A percentile compares a stretch with the other conserved stretches of the same genome.
phyloP scores from a whole-genome alignment of 2,888 invertebrate genomes.

The Cryptus viduatorius region DNA sequence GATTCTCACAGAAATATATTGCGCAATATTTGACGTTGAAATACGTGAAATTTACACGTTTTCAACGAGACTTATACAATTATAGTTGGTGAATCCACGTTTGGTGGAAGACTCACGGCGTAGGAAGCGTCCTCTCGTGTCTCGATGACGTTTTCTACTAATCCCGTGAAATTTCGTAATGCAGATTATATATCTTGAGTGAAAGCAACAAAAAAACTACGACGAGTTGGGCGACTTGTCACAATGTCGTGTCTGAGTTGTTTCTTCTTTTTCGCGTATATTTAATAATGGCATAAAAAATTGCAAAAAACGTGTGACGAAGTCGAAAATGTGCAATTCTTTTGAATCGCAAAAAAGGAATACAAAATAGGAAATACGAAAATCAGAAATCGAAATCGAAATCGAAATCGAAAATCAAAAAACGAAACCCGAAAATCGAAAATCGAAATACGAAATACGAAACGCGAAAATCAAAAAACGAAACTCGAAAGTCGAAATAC shows the following conservation, averaged over 20 bases:
- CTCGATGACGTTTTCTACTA: slow-evolving; percentile 2
- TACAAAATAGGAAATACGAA: background rate
- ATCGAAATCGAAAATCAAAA: too few species aligned
- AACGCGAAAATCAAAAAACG: too few species aligned
- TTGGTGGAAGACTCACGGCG: slow-evolving; percentile 2
- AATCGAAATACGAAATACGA: too few species aligned
- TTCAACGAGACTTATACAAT: background rate
- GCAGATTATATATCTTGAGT: slow-evolving; percentile 7
- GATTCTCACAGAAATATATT: background rate
- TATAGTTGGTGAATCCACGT: background rate
- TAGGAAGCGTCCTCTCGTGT: background rate
- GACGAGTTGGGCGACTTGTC: background rate
- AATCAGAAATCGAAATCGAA: too few species aligned
- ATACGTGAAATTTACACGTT: background rate
- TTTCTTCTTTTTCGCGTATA: background rate
- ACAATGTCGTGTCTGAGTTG: background rate
- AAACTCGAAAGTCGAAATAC: too few species aligned
- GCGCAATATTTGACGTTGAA: background rate
- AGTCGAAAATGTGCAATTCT: too few species aligned
- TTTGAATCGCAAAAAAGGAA: background rate
- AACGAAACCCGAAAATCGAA: too few species aligned
- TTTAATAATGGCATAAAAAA: background rate
- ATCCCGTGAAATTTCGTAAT: slow-evolving; percentile 15
- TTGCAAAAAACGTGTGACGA: too few species aligned
- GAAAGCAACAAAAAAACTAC: background rate